Conservation (phyloP, 2,888 invertebrate genomes). For the Sminthurides aquaticus region DNA sequence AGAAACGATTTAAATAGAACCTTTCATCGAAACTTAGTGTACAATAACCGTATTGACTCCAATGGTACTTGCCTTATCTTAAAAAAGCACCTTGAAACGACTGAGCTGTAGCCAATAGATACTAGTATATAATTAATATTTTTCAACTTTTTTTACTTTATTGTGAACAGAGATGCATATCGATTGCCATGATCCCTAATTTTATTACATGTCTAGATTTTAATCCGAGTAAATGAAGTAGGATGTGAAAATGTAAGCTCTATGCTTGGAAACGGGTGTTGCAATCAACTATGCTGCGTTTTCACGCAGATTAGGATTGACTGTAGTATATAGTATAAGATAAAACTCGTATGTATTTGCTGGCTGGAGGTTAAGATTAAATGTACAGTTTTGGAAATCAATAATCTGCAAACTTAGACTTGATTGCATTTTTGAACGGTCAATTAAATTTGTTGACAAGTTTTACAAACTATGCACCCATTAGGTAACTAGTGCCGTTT, state of each 20-base stretch:
- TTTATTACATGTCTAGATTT: no score
- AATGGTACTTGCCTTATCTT: slow-evolving; percentile 41
- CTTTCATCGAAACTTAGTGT: slow-evolving; percentile 43
- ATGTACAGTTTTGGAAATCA: not conserved
- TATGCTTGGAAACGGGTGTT: not conserved
- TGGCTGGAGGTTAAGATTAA: not conserved
- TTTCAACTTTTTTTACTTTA: not conserved
- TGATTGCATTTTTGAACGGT: no score
- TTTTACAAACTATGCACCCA: no score
- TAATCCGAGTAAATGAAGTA: no score
- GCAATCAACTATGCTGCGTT: no score
- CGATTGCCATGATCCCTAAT: not conserved
- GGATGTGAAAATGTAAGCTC: not conserved
- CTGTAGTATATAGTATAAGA: not conserved
- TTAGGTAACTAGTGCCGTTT: no score
- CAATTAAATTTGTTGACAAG: no score
- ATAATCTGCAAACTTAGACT: not conserved
- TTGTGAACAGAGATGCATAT: not conserved
- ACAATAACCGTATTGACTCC: slow-evolving; percentile 38
- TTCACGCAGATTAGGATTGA: no score
- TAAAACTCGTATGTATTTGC: no score
- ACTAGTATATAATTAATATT: no score
- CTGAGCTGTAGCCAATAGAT: slow-evolving; percentile 41
- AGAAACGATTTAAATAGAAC: slow-evolving; percentile 43
- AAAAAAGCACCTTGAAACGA: slow-evolving; percentile 43